Evolutionary conservation across 1,140 invertebrate genomes (phyloP), one percentile per base, ranked within the genome.

Genomic region (Delia radicum): DNA sequence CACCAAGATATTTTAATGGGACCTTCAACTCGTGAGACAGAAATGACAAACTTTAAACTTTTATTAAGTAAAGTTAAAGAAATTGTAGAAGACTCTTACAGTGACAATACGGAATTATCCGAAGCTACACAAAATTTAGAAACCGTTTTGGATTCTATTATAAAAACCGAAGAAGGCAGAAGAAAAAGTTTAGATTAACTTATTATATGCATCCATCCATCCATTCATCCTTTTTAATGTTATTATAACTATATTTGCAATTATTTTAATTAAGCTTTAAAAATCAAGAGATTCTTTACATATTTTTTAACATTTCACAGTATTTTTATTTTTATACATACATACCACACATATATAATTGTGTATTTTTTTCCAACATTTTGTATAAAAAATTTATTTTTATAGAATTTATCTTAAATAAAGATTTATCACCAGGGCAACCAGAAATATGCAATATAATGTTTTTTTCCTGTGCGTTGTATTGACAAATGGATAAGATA

Each of bases 21-120:
- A 48, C 21, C 13, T 62, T 79, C 72, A 74, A 74, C 77, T 71
- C 79, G 80, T 8, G 81, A 84, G 28, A 82, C 80, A 21, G 82
- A 85, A 75, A 86, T 86, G 84, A 74, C 77, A 0, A 86, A 86
- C 46, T 86, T 86, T 24, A 82, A 81, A 69, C 72, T 80, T 65
- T 73, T 86, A 74, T 75, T 86, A 31, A 74, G 81, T 74, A 85
- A 85, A 78, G 84, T 86, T 13, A 86, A 81, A 63, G 85, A 86
- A 73, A 86, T 86, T 61, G 82, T 86, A 2, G 85, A 86, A 48
- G 85, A 86, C 26, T 85, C 85, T 4, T 86, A 85, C 18, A 86
- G 85, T 73, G 85, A 86, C 77, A 86, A 86, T 79, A 80, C 81
- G 3, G 84, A 86, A 12, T 55, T 86, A 1, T 83, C 85, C 37